Evolutionary conservation across 2,888 invertebrate genomes (phyloP), one percentile per base, ranked within the genome.

Genomic region (Chrysodeixis includens): DNA sequence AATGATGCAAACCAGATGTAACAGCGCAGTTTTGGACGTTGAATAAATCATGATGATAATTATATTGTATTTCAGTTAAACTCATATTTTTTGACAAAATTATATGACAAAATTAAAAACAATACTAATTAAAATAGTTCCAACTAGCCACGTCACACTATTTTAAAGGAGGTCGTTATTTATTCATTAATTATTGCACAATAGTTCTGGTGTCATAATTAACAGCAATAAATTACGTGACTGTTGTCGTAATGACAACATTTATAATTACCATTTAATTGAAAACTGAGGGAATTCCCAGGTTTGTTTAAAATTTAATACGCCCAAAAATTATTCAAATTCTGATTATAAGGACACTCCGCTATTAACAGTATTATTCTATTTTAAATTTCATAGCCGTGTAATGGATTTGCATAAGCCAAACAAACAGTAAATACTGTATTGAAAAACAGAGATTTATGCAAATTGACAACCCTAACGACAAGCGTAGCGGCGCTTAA

Each of bases 391-490:
- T 49, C 9, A 49, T 49, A 20, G 18, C 3, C 46, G 10, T 49
- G 18, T 18, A 18, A 49, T 18, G 18, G 20, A 49, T 40, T 40
- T 40, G 18, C 46, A 49, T 49, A 20, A 49, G 20, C 46, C 46
- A 49, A 49, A 20, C 10, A 18, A 49, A 49, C 46, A 20, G 46
- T 49, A 52, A 52, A 46, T 49, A 55, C 35, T 26, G 40, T 26
- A 20, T 52, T 62, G 53, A 56, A 61, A 57, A 56, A 53, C 56
- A 55, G 32, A 32, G 18, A 64, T 49, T 57, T 22, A 57, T 53
- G 52, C 58, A 57, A 65, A 62, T 60, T 20, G 69, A 53, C 79
- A 81, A 59, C 81, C 81, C 79, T 81, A 71, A 62, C 30, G 5
- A 49, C 60, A 22, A 65, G 58, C 71, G 60, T 57, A 56, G 69